A percentile compares a stretch with the other conserved stretches of the same genome.
phyloP scores from a whole-genome alignment of 2,888 invertebrate species.

The Limenitis camilla region DNA sequence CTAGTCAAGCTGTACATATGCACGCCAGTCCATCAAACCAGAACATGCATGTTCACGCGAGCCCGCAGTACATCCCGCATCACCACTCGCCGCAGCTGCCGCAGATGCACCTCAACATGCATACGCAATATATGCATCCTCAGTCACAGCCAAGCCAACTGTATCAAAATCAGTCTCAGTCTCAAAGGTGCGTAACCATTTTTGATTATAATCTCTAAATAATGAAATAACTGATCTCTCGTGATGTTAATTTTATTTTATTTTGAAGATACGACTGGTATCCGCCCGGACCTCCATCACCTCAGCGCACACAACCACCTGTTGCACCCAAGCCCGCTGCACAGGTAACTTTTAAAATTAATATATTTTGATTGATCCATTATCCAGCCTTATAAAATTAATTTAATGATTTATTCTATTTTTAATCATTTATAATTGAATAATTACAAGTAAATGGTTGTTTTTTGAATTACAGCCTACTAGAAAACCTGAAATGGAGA shows the following conservation, averaged over 20 bases:
- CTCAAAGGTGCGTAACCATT: constrained; percentile 39
- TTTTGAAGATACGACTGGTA: constrained; percentile 59
- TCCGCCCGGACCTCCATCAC: constrained; percentile 66
- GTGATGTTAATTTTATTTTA: not conserved
- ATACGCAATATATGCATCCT: constrained; percentile 25
- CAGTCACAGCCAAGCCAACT: constrained; percentile 38
- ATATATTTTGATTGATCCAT: constrained; percentile 7
- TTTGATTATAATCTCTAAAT: not conserved
- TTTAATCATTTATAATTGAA: not conserved
- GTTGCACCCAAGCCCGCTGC: constrained; percentile 73
- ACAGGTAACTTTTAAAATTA: constrained; percentile 12
- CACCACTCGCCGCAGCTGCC: constrained; percentile 40
- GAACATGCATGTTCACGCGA: constrained; percentile 18
- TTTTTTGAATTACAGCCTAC: constrained; percentile 29
- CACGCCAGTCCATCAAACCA: constrained; percentile 22
- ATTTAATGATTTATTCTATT: not conserved
- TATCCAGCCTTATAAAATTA: not conserved
- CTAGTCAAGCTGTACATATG: constrained; percentile 18
- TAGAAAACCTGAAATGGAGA: constrained; percentile 40
- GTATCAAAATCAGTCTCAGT: constrained; percentile 28
- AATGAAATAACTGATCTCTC: no score
- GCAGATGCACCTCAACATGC: constrained; percentile 30
- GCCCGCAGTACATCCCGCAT: constrained; percentile 40
- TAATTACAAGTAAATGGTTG: not conserved
- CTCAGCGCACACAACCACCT: constrained; percentile 70